Conservation (phyloP, 1,140 invertebrate species). For the Drosophila azteca region DNA sequence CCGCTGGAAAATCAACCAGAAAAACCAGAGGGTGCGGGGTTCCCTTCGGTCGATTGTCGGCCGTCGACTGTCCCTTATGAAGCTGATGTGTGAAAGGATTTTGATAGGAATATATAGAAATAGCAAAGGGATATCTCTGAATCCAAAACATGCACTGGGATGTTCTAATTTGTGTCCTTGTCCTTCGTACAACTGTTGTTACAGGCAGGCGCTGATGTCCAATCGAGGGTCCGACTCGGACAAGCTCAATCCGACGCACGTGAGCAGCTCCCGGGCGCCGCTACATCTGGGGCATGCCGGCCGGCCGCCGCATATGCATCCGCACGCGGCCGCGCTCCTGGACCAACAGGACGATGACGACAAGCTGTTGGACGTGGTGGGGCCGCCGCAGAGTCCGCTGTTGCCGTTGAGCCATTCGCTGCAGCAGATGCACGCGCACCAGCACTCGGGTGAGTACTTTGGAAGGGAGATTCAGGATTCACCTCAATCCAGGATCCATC, state of each 20-base stretch:
- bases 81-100: too few relatives aligned
- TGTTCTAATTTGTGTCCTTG: slow-evolving; percentile 80
- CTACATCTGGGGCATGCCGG: slow-evolving; percentile 82
- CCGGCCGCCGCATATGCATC: slow-evolving; percentile 77
- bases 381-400: slow-evolving; percentile 90
- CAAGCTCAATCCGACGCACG: slow-evolving; percentile 83
- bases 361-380: slow-evolving; percentile 94
- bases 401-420: slow-evolving; percentile 85
- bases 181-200: slow-evolving; percentile 82
- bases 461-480: neutral
- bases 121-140: too few relatives aligned
- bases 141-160: slow-evolving; percentile 19
- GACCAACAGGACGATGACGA: slow-evolving; percentile 90
- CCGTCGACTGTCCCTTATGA: neutral
- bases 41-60: too few relatives aligned
- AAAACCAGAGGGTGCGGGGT: slow-evolving; percentile 1
- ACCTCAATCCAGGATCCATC: neutral
- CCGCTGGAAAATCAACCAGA: slow-evolving; percentile 22
- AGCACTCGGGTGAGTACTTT: slow-evolving; percentile 79
- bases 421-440: slow-evolving; percentile 82
- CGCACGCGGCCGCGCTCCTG: slow-evolving; percentile 83
- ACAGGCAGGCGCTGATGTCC: slow-evolving; percentile 93
- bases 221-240: slow-evolving; percentile 86
- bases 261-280: slow-evolving; percentile 84
- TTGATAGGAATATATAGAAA: too few relatives aligned